Conservation (phyloP, 2,797 vertebrate species). For the Tragelaphus eurycerus region DNA sequence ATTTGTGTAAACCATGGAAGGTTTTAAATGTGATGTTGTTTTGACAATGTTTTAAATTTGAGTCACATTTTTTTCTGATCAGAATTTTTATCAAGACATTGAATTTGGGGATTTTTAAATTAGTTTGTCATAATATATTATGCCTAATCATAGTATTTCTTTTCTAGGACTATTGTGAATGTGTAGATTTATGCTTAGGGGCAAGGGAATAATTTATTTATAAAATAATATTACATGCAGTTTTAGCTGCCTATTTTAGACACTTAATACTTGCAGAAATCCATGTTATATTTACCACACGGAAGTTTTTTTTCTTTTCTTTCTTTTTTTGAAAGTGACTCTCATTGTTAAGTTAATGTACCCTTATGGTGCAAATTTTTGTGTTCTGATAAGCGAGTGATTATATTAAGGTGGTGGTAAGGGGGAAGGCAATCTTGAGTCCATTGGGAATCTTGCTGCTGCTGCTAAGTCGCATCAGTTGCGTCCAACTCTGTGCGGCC, state of each 20-base stretch:
- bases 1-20: slow-evolving; percentile 75
- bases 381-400: slow-evolving; percentile 85
- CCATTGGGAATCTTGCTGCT: slow-evolving; percentile 84
- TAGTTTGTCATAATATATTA: slow-evolving; percentile 80
- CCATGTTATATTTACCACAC: slow-evolving; percentile 83
- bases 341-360: slow-evolving; percentile 84
- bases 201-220: slow-evolving; percentile 87
- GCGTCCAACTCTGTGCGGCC: accelerated
- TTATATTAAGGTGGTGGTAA: slow-evolving; percentile 85
- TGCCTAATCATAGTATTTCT: slow-evolving; percentile 85
- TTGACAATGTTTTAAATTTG: slow-evolving; percentile 78
- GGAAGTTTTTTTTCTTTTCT: slow-evolving; percentile 71
- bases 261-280: slow-evolving; percentile 79
- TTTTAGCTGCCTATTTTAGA: slow-evolving; percentile 85
- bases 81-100: slow-evolving; percentile 80
- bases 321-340: slow-evolving; percentile 76
- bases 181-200: slow-evolving; percentile 82
- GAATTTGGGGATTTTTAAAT: slow-evolving; percentile 80
- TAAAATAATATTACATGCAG: slow-evolving; percentile 84
- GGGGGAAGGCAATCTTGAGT: slow-evolving; percentile 89
- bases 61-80: slow-evolving; percentile 78
- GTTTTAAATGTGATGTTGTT: slow-evolving; percentile 80
- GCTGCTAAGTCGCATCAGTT: accelerated
- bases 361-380: slow-evolving; percentile 81
- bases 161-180: slow-evolving; percentile 84